Base-by-base conservation (phyloP, 2,113 vertebrate species). In the Podarcis cretensis region DNA sequence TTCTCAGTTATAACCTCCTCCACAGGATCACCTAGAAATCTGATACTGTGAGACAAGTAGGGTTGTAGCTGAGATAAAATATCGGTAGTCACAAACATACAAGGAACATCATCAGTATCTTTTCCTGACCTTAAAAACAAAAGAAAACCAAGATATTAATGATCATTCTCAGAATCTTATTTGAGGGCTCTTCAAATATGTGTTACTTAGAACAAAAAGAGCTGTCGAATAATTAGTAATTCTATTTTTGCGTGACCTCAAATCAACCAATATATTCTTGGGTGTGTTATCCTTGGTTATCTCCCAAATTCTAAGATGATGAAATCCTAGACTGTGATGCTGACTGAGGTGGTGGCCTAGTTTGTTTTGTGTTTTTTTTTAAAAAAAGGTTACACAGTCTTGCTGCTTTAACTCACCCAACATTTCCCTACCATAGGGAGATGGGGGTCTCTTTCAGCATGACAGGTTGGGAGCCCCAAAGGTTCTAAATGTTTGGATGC, bases 51-150 rank as follows among this genome's bases (percentile, higher is more conserved):
- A 1, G 95, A 94, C 2, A 92, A 1, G 25, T 90, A 92, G 25
- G 3, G 37, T 32, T 86, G 90, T 30, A 97, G 86, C 3, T 92
- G 93, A 66, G 73, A 79, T 7, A 93, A 0, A 79, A 96, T 89
- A 77, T 95, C 91, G 63, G 48, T 35, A 69, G 93, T 43, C 65
- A 95, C 68, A 12, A 89, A 89, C 82, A 48, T 37, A 68, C 91
- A 95, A 81, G 83, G 74, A 83, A 10, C 25, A 77, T 48, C 25
- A 91, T 94, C 93, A 48, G 63, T 1, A 63, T 86, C 84, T 79
- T 54, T 90, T 89, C 93, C 92, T 59, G 91, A 75, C 68, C 97
- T 98, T 93, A 84, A 95, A 93, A 91, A 35, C 23, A 59, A 74
- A 30, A 87, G 6, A 1, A 66, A 32, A 85, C 0, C 91, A 32